These are phyloP conservation scores for Acrocyrtus sp. DNA, from an alignment of 2,888 invertebrate genomes.

Conservation along the genomic window DNA sequence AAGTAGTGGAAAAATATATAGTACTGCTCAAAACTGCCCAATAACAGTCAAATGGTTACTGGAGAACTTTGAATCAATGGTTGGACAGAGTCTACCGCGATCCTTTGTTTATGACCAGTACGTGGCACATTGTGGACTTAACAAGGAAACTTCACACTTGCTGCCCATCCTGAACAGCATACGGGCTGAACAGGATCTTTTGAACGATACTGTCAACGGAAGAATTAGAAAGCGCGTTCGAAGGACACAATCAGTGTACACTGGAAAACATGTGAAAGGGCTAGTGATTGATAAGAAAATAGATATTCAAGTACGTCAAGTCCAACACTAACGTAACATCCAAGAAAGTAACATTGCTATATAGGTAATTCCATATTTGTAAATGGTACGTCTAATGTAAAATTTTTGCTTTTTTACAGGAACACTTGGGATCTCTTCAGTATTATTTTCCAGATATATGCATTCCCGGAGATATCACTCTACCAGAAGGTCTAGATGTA, in stretches of 20 bases:
- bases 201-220: slow-evolving; percentile 42
- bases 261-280: slow-evolving; percentile 34
- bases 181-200: slow-evolving; percentile 40
- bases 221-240: slow-evolving; percentile 39
- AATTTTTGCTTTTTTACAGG: slow-evolving; percentile 17
- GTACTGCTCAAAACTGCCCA: slow-evolving; percentile 43
- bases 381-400: too few relatives aligned
- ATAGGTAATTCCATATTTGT: not conserved
- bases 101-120: slow-evolving; percentile 50
- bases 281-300: slow-evolving; percentile 38
- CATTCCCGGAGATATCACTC: not conserved
- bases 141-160: slow-evolving; percentile 26
- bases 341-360: not conserved
- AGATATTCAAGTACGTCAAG: slow-evolving; percentile 24
- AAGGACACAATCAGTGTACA: slow-evolving; percentile 25
- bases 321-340: too few relatives aligned
- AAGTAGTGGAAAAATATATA: slow-evolving; percentile 31
- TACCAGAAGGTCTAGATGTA: slow-evolving; percentile 19
- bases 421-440: slow-evolving; percentile 33
- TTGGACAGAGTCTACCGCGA: slow-evolving; percentile 44
- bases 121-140: slow-evolving; percentile 30
- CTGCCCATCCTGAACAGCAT: slow-evolving; percentile 36
- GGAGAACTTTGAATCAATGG: slow-evolving; percentile 48
- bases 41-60: slow-evolving; percentile 48
- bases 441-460: slow-evolving; percentile 19